Evolutionary conservation across 92 coral and sea anemone species (phyloP).

Genomic region (Zoanthus sansibaricus): DNA sequence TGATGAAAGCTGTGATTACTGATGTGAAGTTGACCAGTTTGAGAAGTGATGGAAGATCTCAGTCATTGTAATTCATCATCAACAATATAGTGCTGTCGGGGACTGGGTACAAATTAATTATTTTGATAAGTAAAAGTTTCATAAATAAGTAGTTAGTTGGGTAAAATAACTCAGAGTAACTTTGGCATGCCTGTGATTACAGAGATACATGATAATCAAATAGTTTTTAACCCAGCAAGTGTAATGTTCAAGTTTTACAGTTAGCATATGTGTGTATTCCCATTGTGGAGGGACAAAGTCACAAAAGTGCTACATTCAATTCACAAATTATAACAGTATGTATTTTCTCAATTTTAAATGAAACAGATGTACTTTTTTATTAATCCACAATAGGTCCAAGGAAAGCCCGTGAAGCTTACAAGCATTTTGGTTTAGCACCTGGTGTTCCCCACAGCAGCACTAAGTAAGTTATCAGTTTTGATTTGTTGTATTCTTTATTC

Average conservation of each 20-base stretch:
- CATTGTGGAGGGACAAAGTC: no score
- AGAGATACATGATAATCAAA: no score
- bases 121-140: no score
- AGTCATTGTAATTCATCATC: neutral
- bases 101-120: no score
- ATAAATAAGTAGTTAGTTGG: no score
- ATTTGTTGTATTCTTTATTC: no score
- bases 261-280: no score
- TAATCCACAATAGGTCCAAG: conserved; percentile 78
- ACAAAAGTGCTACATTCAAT: neutral
- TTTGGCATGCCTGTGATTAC: no score
- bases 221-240: no score
- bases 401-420: conserved; percentile 91
- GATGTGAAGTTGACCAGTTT: conserved; percentile 68
- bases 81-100: neutral
- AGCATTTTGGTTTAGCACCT: conserved; percentile 96
- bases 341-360: neutral
- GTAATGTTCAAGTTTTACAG: no score
- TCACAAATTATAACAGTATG: neutral
- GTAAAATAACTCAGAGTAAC: no score
- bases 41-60: neutral
- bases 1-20: conserved; percentile 97
- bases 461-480: conserved; percentile 63
- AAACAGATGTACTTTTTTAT: no score
- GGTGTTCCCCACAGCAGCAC: conserved; percentile 98